A percentile compares a stretch with the other conserved stretches of the same genome.
These are phyloP conservation scores for Ceriagrion tenellum DNA, from an alignment of 2,888 invertebrate species.

Conservation along the genomic window DNA sequence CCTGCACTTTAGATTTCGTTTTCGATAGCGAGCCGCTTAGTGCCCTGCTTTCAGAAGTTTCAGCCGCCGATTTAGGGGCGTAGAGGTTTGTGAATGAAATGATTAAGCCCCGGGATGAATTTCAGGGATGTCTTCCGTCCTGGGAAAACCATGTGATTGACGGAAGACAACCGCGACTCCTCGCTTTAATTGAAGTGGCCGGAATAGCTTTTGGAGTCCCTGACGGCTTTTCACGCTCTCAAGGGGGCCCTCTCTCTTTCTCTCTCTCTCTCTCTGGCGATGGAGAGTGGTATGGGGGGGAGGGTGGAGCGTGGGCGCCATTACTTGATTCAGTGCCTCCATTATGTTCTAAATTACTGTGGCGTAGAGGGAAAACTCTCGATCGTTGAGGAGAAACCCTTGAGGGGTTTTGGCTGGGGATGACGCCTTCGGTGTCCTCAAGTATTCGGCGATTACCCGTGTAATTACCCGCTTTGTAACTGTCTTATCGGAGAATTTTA, in stretches of 20 bases:
- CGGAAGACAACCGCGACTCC: not conserved
- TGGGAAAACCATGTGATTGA: not conserved
- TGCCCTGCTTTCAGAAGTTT: too few species aligned
- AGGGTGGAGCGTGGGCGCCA: not conserved
- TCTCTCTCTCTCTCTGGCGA: not conserved
- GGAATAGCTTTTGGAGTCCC: not conserved
- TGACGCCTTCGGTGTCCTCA: not conserved
- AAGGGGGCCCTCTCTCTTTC: not conserved
- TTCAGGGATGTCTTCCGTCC: not conserved
- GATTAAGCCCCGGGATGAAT: not conserved
- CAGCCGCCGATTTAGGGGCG: not conserved
- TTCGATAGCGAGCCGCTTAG: too few species aligned
- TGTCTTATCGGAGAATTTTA: not conserved
- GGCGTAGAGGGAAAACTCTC: not conserved
- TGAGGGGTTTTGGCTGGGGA: not conserved
- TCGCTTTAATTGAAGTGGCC: not conserved
- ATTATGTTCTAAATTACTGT: not conserved
- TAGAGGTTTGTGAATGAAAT: not conserved
- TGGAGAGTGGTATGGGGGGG: too few species aligned
- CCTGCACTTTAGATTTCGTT: too few species aligned
- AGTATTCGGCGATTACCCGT: not conserved
- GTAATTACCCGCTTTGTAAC: not conserved
- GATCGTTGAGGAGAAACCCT: not conserved
- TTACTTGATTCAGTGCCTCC: constrained; percentile 3
- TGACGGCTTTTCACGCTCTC: not conserved